Evolutionary conservation across 2,888 invertebrate species (phyloP).

Genomic region (Rhaphigaster nebulosa): DNA sequence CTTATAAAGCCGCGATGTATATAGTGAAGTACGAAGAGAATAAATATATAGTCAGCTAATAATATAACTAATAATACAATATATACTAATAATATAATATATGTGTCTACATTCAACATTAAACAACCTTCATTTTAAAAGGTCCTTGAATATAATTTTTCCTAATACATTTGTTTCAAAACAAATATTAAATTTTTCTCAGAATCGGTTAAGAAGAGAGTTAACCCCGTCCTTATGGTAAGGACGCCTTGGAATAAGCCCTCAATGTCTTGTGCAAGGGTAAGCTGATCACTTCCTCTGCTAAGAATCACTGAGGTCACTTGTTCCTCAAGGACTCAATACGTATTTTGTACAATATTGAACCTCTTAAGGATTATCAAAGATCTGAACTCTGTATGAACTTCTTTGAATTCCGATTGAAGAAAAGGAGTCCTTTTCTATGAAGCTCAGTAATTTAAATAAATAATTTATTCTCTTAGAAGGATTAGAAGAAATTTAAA

Average conservation of each 20-base stretch:
- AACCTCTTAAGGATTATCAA: not conserved
- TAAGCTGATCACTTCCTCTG: slow-evolving; percentile 12
- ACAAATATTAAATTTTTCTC: not conserved
- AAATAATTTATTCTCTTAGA: no score
- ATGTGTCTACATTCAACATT: no score
- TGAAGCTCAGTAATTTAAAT: no score
- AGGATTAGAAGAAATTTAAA: no score
- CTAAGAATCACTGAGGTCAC: not conserved
- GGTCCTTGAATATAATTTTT: not conserved
- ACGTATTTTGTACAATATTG: not conserved
- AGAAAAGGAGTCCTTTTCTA: no score
- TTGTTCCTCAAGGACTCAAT: not conserved
- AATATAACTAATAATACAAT: no score
- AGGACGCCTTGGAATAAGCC: not conserved
- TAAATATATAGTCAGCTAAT: no score
- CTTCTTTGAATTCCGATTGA: no score
- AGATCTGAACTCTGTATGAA: not conserved
- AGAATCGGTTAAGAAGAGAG: not conserved
- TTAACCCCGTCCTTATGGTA: slow-evolving; percentile 11
- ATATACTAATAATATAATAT: no score
- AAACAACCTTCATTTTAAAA: not conserved
- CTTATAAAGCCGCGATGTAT: no score
- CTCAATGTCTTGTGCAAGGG: slow-evolving; percentile 24
- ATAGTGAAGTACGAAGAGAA: no score
- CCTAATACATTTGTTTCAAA: not conserved